A percentile compares a stretch with the other conserved stretches of the same genome.
Evolutionary conservation across 1,140 invertebrate genomes (phyloP).

Genomic region (Solenopsis invicta): DNA sequence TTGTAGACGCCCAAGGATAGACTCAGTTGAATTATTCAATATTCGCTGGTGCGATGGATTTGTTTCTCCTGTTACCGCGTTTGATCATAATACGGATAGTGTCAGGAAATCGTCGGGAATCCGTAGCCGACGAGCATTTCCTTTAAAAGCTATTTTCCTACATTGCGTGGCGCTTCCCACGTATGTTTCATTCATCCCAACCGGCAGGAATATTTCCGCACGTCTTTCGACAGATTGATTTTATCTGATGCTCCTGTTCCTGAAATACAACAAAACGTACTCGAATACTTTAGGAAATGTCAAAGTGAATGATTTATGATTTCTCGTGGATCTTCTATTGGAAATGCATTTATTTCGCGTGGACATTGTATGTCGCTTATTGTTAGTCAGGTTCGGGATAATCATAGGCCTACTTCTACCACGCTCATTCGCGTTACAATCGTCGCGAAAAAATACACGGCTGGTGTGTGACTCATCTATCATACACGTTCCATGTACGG

Average conservation of each 20-base stretch:
- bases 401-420: constrained; percentile 12
- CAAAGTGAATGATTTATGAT: not conserved
- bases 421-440: constrained; percentile 54
- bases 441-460: constrained; percentile 66
- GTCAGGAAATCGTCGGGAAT: constrained; percentile 27
- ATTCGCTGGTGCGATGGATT: constrained; percentile 74
- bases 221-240: constrained; percentile 21
- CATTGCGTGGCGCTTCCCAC: constrained; percentile 22
- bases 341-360: not conserved
- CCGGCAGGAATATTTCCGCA: not conserved
- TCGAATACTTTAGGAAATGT: not conserved
- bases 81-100: constrained; percentile 45
- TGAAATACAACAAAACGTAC: not conserved
- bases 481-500: constrained; percentile 70
- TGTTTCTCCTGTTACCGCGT: constrained; percentile 53
- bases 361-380: constrained; percentile 41
- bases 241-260: not conserved
- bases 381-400: constrained; percentile 52
- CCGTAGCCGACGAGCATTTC: constrained; percentile 13
- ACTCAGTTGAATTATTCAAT: constrained; percentile 80
- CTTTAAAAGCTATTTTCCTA: constrained; percentile 16
- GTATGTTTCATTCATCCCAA: constrained; percentile 42
- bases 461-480: constrained; percentile 72
- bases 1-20: constrained; percentile 77
- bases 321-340: not conserved